Evolutionary conservation across 1,140 invertebrate species (phyloP).

Genomic region (Teleopsis dalmanni): DNA sequence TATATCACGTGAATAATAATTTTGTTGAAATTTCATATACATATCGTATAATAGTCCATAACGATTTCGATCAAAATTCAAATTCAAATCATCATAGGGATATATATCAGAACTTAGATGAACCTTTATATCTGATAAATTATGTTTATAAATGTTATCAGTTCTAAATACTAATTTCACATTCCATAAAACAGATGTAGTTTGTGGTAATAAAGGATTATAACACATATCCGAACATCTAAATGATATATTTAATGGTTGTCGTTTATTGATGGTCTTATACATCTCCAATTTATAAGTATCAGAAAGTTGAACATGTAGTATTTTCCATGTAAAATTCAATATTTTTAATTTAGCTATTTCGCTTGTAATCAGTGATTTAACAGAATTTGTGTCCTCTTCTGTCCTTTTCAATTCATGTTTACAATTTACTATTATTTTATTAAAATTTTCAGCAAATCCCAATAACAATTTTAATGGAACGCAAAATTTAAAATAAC

Average conservation of each 20-base stretch:
- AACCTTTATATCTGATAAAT: slow-evolving; percentile 22
- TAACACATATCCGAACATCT: slow-evolving; percentile 5
- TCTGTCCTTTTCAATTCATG: slow-evolving; percentile 42
- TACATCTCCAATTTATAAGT: background rate
- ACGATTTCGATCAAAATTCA: slow-evolving; percentile 12
- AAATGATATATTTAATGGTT: slow-evolving; percentile 4
- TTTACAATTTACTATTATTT: slow-evolving; percentile 44
- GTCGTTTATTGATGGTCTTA: slow-evolving; percentile 4
- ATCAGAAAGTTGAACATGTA: slow-evolving; percentile 11
- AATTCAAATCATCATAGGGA: slow-evolving; percentile 29
- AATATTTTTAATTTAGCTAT: slow-evolving; percentile 21
- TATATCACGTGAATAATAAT: slow-evolving; percentile 9
- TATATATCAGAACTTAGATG: slow-evolving; percentile 23
- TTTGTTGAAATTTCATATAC: slow-evolving; percentile 12
- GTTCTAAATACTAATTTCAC: background rate
- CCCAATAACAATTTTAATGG: slow-evolving; percentile 41
- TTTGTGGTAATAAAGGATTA: background rate
- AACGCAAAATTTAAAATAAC: too few species aligned
- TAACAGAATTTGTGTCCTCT: slow-evolving; percentile 18
- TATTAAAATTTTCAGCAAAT: slow-evolving; percentile 46
- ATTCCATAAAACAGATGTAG: background rate
- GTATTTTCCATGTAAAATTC: slow-evolving; percentile 13
- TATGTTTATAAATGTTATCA: slow-evolving; percentile 7
- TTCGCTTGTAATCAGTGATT: slow-evolving; percentile 1
- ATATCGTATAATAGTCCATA: slow-evolving; percentile 11